Evolutionary conservation across 2,797 vertebrate genomes (phyloP).

Genomic region (Sarcophilus harrisii): DNA sequence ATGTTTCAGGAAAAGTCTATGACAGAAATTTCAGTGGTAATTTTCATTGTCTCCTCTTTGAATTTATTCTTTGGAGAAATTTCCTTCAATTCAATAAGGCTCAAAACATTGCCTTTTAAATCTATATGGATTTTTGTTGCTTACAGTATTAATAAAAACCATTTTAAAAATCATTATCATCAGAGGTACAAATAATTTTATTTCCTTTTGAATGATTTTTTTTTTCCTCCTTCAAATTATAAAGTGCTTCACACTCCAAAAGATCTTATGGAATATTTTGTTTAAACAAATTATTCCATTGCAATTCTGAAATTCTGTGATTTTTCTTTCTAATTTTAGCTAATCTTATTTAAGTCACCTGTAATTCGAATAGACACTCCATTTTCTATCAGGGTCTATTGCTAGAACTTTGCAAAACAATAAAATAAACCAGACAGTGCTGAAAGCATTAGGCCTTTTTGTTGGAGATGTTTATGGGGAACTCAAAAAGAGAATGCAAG

Average conservation of each 20-base stretch:
- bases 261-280: background rate
- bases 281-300: background rate
- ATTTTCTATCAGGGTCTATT: background rate
- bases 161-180: background rate
- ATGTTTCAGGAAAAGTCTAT: background rate
- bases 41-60: background rate
- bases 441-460: background rate
- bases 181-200: background rate
- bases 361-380: background rate
- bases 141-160: background rate
- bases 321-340: background rate
- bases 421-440: background rate
- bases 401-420: background rate
- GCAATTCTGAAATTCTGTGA: background rate
- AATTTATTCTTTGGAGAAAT: background rate
- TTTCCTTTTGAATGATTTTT: background rate
- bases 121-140: background rate
- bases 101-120: background rate
- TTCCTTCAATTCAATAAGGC: background rate
- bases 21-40: background rate
- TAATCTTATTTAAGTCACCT: background rate
- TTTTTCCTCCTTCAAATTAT: background rate
- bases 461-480: background rate
- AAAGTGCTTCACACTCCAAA: background rate
- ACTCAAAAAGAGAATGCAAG: background rate